Percentiles rank a stretch among this genome's conserved stretches.
These are phyloP conservation scores for Trichopoda pennipes DNA, from an alignment of 2,888 invertebrate species.

Conservation along the genomic window DNA sequence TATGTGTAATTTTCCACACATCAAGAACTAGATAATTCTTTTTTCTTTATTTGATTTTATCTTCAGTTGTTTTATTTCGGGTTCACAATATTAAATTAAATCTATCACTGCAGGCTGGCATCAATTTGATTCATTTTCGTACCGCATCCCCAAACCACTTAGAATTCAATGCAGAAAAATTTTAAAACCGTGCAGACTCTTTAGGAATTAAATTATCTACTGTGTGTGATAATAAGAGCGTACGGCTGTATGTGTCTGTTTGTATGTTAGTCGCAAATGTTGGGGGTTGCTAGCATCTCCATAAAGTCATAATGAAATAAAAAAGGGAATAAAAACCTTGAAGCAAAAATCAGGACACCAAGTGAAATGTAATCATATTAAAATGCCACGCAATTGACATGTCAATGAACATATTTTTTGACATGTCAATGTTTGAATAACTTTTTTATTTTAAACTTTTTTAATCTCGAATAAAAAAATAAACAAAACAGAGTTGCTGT, in stretches of 20 bases:
- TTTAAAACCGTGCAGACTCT: constrained; percentile 61
- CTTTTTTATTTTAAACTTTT: constrained; percentile 6
- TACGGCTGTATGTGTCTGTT: background rate
- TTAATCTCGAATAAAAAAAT: constrained; percentile 2
- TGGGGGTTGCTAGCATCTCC: constrained; percentile 22
- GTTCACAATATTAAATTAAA: constrained; percentile 67
- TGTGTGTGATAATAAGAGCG: background rate
- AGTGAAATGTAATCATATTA: constrained; percentile 68
- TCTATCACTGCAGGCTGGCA: constrained; percentile 68
- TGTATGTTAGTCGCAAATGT: background rate
- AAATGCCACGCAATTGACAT: constrained; percentile 68
- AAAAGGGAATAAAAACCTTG: constrained; percentile 48
- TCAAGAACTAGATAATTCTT: constrained; percentile 22
- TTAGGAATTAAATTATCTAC: constrained; percentile 64
- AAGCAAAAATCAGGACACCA: constrained; percentile 67
- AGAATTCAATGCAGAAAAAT: constrained; percentile 16
- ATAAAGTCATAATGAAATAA: constrained; percentile 48
- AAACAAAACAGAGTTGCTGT: constrained; percentile 19
- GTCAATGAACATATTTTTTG: constrained; percentile 65
- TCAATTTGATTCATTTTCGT: constrained; percentile 64
- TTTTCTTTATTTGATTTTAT: constrained; percentile 19
- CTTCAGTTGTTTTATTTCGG: constrained; percentile 49
- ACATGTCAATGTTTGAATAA: constrained; percentile 50
- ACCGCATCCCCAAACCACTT: background rate
- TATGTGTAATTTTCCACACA: constrained; percentile 54